Conservation (phyloP, 2,888 invertebrate genomes). For the Tholera decimalis region DNA sequence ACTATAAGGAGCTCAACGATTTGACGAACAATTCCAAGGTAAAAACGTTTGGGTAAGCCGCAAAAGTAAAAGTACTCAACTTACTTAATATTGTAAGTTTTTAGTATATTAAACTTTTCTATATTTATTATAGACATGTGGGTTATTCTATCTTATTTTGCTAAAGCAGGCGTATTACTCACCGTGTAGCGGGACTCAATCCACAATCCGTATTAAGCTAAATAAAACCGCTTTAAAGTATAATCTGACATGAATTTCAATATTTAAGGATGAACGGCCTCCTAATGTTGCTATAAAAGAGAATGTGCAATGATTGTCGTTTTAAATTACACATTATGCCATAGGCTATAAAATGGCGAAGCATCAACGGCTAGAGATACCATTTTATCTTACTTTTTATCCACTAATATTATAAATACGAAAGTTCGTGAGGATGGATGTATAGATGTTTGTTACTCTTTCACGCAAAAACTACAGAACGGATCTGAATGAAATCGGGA, state of each 20-base stretch:
- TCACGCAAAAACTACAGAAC: too few species aligned
- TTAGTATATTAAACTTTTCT: too few species aligned
- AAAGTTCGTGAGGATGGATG: too few species aligned
- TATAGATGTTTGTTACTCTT: too few species aligned
- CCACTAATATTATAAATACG: background rate
- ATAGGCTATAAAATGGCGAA: background rate
- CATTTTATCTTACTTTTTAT: too few species aligned
- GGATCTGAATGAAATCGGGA: too few species aligned
- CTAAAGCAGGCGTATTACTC: background rate
- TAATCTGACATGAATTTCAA: conserved; percentile 41
- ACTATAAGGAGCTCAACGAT: too few species aligned
- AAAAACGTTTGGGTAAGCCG: too few species aligned
- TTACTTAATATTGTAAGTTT: too few species aligned
- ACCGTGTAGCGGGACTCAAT: too few species aligned
- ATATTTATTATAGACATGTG: background rate
- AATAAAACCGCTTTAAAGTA: conserved; percentile 40
- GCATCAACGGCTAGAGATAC: background rate
- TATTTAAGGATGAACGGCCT: conserved; percentile 30
- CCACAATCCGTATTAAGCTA: conserved; percentile 14
- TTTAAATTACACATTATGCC: conserved; percentile 59
- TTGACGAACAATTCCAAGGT: too few species aligned
- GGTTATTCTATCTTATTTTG: background rate
- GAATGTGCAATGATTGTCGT: conserved; percentile 60
- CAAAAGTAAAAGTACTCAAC: too few species aligned
- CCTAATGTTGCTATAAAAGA: conserved; percentile 48